phyloP scores from a whole-genome alignment of 2,113 vertebrate species.

The Corythoichthys haematopterus region DNA sequence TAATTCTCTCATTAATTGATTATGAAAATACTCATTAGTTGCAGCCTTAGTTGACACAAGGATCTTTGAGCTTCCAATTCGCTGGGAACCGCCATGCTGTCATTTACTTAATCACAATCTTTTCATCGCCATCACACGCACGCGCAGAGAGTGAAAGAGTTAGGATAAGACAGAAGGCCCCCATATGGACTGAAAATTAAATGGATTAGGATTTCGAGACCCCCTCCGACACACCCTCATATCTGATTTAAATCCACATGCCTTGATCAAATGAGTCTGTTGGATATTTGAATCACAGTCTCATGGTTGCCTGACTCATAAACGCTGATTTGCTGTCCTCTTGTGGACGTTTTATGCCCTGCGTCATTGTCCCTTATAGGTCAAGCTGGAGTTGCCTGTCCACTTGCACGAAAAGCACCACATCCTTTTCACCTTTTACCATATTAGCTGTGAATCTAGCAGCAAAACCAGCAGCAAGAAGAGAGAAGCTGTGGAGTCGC shows the following conservation, averaged over 20 bases:
- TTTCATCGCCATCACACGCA: slow-evolving; percentile 1
- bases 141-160: background rate
- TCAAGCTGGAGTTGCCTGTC: slow-evolving; percentile 93
- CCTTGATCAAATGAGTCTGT: background rate
- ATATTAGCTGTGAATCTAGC: slow-evolving; percentile 95
- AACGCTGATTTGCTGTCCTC: slow-evolving; percentile 39
- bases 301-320: background rate
- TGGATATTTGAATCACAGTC: background rate
- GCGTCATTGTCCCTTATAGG: slow-evolving; percentile 58
- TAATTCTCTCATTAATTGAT: no score
- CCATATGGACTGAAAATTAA: slow-evolving; percentile 38
- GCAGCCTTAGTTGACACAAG: background rate
- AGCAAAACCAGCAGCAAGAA: slow-evolving; percentile 89
- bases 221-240: background rate
- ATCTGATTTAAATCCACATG: slow-evolving; percentile 18
- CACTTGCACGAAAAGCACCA: slow-evolving; percentile 95
- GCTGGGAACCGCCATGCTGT: background rate
- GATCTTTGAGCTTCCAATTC: background rate
- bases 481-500: slow-evolving; percentile 84
- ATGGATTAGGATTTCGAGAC: slow-evolving; percentile 42
- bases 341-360: slow-evolving; percentile 24
- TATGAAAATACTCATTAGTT: no score
- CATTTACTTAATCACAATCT: slow-evolving; percentile 38
- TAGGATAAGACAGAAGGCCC: slow-evolving; percentile 14
- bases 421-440: slow-evolving; percentile 94